A percentile compares a stretch with the other conserved stretches of the same genome.
phyloP scores from a whole-genome alignment of 2,797 vertebrate genomes.

The Sebastiscus tertius region DNA sequence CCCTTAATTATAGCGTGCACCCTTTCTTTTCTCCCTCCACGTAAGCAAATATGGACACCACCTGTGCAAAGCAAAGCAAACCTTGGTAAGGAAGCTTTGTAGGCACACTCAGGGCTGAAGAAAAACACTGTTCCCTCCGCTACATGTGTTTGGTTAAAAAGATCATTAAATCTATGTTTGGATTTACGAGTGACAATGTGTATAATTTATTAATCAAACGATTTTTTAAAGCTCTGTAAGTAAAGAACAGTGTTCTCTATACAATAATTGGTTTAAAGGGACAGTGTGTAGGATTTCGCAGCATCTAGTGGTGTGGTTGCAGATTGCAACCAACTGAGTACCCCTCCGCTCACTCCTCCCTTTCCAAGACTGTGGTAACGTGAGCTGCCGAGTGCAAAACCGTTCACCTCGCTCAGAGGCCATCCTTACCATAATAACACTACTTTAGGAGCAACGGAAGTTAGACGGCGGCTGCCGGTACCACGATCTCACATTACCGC shows the following conservation, averaged over 20 bases:
- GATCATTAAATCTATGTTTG: background rate
- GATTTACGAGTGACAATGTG: background rate
- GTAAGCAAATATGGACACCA: background rate
- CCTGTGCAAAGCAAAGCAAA: background rate
- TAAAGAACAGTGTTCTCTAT: background rate
- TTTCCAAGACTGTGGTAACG: too few species aligned
- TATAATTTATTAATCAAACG: background rate
- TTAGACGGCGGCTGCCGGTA: too few species aligned
- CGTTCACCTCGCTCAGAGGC: too few species aligned
- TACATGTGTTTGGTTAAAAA: background rate
- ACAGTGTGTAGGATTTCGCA: too few species aligned
- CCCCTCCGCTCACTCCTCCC: too few species aligned
- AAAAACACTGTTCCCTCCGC: background rate
- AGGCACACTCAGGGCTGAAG: background rate
- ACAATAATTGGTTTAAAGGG: background rate
- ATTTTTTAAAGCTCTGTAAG: background rate
- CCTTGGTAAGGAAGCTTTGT: background rate
- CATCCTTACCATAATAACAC: too few species aligned
- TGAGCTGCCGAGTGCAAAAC: too few species aligned
- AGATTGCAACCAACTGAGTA: too few species aligned
- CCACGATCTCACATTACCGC: too few species aligned
- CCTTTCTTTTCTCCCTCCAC: conserved; percentile 3
- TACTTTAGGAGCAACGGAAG: too few species aligned
- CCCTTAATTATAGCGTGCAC: background rate
- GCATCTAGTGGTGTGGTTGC: too few species aligned